Evolutionary conservation across 2,113 vertebrate genomes (phyloP).

Genomic region (Microcebus murinus): DNA sequence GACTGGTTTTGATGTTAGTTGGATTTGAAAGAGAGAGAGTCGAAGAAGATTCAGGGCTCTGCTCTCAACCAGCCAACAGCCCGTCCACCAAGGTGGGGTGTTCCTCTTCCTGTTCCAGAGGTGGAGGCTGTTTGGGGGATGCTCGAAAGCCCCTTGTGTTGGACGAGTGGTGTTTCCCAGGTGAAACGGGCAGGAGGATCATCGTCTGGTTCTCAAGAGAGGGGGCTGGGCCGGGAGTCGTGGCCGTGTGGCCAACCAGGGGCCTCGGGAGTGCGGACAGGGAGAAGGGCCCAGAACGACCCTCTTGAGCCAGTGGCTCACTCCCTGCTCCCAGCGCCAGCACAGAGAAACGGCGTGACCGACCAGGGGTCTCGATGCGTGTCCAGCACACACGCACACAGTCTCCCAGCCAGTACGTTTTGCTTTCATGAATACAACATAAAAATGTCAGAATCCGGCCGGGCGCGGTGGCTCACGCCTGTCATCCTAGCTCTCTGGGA

Average conservation of each 20-base stretch:
- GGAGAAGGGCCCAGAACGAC: fast-evolving
- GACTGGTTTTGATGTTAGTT: neutral
- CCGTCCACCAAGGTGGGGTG: too few species aligned
- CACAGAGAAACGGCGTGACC: fast-evolving
- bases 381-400: fast-evolving
- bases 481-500: too few species aligned
- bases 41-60: neutral
- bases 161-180: neutral
- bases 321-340: neutral
- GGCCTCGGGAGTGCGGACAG: fast-evolving
- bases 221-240: neutral
- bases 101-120: too few species aligned
- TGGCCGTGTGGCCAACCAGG: neutral
- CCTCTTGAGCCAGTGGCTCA: neutral
- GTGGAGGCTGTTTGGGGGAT: neutral
- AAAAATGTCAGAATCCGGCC: neutral
- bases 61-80: neutral
- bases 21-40: neutral
- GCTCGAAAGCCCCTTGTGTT: neutral
- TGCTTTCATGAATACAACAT: neutral
- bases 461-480: too few species aligned
- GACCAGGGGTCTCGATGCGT: fast-evolving
- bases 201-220: neutral
- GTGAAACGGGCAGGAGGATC: neutral
- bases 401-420: neutral